These are phyloP conservation scores for Styela clava DNA, from an alignment of 23 tunicate species.

Conservation along the genomic window DNA sequence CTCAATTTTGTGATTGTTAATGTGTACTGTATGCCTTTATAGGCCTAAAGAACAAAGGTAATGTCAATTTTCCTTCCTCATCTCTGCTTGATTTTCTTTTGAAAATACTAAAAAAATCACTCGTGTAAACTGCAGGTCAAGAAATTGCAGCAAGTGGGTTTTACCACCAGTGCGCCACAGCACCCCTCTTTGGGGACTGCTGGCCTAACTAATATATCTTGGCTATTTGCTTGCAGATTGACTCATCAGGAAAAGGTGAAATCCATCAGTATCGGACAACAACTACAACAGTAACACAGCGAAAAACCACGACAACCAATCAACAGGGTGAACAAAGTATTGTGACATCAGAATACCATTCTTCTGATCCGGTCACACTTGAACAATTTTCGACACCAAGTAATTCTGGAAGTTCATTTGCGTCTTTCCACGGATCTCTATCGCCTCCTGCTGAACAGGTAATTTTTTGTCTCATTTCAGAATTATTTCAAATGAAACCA, in stretches of 20 bases:
- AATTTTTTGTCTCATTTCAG: neutral
- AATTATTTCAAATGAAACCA: neutral
- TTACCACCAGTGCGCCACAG: too few species aligned
- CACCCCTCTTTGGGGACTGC: too few species aligned
- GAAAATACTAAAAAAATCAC: too few species aligned
- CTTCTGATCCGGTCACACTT: neutral
- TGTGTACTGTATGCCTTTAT: too few species aligned
- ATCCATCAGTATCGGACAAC: constrained; percentile 3
- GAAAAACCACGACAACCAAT: neutral
- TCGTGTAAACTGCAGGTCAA: too few species aligned
- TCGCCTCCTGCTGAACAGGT: constrained; percentile 9
- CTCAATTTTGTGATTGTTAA: too few species aligned
- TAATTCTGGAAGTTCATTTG: constrained; percentile 2
- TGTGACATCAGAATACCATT: neutral
- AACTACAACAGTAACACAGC: constrained; percentile 15
- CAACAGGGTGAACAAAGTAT: neutral
- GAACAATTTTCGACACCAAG: neutral
- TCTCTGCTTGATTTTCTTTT: too few species aligned
- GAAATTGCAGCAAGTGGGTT: too few species aligned
- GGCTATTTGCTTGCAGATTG: too few species aligned
- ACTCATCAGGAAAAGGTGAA: neutral
- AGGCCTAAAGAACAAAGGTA: too few species aligned
- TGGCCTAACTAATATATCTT: too few species aligned
- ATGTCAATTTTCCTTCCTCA: too few species aligned
- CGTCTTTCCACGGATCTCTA: constrained; percentile 1